Percentiles rank a stretch among this genome's conserved stretches.
These are phyloP conservation scores for Willowsia nigromaculata DNA, from an alignment of 2,888 invertebrate genomes.

Conservation along the genomic window DNA sequence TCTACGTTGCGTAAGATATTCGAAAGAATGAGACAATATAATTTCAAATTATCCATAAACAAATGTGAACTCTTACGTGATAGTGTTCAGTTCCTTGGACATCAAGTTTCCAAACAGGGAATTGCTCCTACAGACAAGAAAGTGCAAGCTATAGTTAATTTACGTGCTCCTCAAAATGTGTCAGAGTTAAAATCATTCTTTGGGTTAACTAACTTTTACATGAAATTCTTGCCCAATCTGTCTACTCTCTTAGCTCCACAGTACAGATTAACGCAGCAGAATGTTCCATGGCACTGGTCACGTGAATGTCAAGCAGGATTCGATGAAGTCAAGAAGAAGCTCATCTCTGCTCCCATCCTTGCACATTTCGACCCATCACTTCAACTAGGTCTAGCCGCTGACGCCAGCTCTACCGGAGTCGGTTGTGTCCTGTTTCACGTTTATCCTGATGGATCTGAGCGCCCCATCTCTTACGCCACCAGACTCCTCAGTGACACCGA, in stretches of 20 bases:
- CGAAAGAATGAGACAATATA: constrained; percentile 76
- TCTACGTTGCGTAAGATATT: constrained; percentile 77
- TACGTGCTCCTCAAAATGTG: constrained; percentile 75
- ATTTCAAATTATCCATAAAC: constrained; percentile 78
- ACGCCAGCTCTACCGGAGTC: constrained; percentile 79
- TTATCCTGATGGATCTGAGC: constrained; percentile 70
- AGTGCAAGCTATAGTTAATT: constrained; percentile 78
- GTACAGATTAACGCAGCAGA: constrained; percentile 78
- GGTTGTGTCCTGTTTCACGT: constrained; percentile 79
- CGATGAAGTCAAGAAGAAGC: constrained; percentile 78
- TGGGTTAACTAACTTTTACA: constrained; percentile 80
- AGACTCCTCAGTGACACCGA: constrained; percentile 11
- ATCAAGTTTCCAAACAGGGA: constrained; percentile 79
- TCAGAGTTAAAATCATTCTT: constrained; percentile 79
- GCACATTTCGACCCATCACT: constrained; percentile 79
- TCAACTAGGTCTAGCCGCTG: constrained; percentile 79
- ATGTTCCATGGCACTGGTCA: constrained; percentile 79
- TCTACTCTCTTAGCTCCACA: constrained; percentile 79
- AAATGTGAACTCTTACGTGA: constrained; percentile 79
- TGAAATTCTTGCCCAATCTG: constrained; percentile 79
- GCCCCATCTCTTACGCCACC: constrained; percentile 41
- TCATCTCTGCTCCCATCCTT: constrained; percentile 76
- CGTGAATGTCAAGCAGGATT: constrained; percentile 79
- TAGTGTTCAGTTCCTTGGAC: constrained; percentile 79
- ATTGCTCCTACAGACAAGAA: constrained; percentile 79